Base-by-base conservation (phyloP, 2,113 vertebrate species). In the Polyodon spathula region DNA sequence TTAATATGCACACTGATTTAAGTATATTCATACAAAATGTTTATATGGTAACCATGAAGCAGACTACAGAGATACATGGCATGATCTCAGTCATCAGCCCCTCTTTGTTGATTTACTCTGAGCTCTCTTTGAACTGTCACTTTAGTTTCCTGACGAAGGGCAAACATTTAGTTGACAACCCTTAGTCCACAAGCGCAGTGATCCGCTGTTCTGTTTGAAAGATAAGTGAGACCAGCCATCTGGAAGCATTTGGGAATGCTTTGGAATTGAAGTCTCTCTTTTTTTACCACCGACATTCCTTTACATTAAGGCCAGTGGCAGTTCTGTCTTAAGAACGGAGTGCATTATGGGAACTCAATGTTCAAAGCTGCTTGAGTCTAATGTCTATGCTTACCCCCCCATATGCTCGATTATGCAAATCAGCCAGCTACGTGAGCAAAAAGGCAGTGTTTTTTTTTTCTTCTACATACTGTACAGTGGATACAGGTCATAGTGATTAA, bases 171-270 rank as follows among this genome's bases (percentile, higher is more conserved):
- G 15, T 10, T 44, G 37, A 9, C 2, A 1, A 38, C 9, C 51
- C 53, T 60, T 15, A 39, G n/a, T 53, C 41, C 16, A 11, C 14
- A 50, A 50, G 48, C 15, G 14, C 12, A 50, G 48, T 6, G 15
- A 14, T 4, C 48, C 48, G 15, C 12, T 50, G 4, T 50, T 6
- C 12, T n/a, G 11, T n/a, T 50, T 27, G n/a, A 41, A 60, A 55
- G 53, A 66, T 63, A 8, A 39, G 46, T 14, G 63, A 54, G 38
- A 11, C 27, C 1, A 69, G 55, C 37, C 71, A 75, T 78, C 67
- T 79, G 76, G 69, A 63, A 78, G 40, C 52, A 43, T 44, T 75
- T 71, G 16, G 15, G 4, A 11, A 14, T 40, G 51, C 60, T 54
- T 5, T 4, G 27, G 40, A 51, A 54, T 54, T 7, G 14, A 53